Percentiles rank a stretch among this genome's conserved stretches.
phyloP scores from a whole-genome alignment of 2,888 invertebrate genomes.

The Crossocerus cetratus region DNA sequence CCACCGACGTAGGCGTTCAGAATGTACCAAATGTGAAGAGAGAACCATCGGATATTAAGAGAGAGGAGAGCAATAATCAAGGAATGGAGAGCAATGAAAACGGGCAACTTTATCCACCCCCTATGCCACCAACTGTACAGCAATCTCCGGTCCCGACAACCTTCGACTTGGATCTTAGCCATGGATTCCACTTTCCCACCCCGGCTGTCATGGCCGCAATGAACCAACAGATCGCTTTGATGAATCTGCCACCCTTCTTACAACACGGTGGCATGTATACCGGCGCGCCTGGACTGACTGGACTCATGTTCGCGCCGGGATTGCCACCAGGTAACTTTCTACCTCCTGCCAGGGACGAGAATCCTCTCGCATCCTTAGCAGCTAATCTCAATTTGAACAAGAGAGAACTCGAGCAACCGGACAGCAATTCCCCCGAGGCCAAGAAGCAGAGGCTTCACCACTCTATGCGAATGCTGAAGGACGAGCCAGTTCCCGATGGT shows the following conservation, averaged over 20 bases:
- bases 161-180: slow-evolving; percentile 73
- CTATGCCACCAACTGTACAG: slow-evolving; percentile 60
- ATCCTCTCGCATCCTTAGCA: slow-evolving; percentile 79
- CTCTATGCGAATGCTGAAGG: slow-evolving; percentile 88
- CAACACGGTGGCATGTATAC: slow-evolving; percentile 77
- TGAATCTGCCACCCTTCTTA: slow-evolving; percentile 78
- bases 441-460: slow-evolving; percentile 83
- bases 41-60: slow-evolving; percentile 64
- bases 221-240: slow-evolving; percentile 78
- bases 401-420: slow-evolving; percentile 77
- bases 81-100: slow-evolving; percentile 64
- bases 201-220: slow-evolving; percentile 77
- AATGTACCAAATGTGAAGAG: slow-evolving; percentile 64
- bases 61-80: slow-evolving; percentile 49
- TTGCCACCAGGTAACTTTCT: slow-evolving; percentile 66
- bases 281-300: slow-evolving; percentile 71
- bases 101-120: slow-evolving; percentile 61
- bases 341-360: slow-evolving; percentile 70
- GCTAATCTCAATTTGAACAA: slow-evolving; percentile 78
- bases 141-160: slow-evolving; percentile 65
- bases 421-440: slow-evolving; percentile 78
- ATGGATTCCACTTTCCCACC: slow-evolving; percentile 75
- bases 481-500: slow-evolving; percentile 93
- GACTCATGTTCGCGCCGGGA: slow-evolving; percentile 76
- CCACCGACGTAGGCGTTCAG: slow-evolving; percentile 56